phyloP scores from a whole-genome alignment of 2,113 vertebrate species.

The Petaurus breviceps region DNA sequence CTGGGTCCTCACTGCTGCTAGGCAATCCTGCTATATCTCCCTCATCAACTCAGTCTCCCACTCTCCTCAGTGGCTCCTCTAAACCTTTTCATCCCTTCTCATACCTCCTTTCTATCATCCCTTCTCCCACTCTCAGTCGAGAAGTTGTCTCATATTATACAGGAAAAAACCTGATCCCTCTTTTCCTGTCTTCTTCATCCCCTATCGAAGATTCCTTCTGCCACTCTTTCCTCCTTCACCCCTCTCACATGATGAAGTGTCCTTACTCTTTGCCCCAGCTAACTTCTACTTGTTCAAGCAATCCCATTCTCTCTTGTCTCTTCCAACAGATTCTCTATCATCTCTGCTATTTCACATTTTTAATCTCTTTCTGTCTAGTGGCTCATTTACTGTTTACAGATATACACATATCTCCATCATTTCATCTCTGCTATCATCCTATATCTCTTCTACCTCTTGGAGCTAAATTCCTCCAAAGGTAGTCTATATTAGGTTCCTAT shows the following conservation, averaged over 20 bases:
- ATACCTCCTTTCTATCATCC: no score
- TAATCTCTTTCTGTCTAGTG: background rate
- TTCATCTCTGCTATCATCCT: background rate
- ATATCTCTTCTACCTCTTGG: background rate
- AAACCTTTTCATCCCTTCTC: background rate
- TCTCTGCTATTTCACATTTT: background rate
- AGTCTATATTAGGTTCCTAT: background rate
- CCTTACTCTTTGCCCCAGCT: no score
- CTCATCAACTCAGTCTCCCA: background rate
- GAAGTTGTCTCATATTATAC: background rate
- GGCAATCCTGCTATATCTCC: background rate
- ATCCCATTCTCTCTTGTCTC: no score
- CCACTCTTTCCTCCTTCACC: background rate
- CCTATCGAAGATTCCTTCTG: background rate
- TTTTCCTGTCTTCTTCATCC: background rate
- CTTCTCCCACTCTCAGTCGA: background rate
- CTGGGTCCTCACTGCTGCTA: background rate
- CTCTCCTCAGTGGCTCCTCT: background rate
- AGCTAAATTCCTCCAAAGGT: background rate
- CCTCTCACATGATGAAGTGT: no score
- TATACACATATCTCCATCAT: background rate
- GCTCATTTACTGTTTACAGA: background rate
- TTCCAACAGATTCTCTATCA: no score
- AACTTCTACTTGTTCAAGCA: no score
- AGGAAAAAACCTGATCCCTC: background rate